Percentiles rank a stretch among this genome's conserved stretches.
phyloP scores from a whole-genome alignment of 2,797 vertebrate genomes.

The Enteromius argenteus region DNA sequence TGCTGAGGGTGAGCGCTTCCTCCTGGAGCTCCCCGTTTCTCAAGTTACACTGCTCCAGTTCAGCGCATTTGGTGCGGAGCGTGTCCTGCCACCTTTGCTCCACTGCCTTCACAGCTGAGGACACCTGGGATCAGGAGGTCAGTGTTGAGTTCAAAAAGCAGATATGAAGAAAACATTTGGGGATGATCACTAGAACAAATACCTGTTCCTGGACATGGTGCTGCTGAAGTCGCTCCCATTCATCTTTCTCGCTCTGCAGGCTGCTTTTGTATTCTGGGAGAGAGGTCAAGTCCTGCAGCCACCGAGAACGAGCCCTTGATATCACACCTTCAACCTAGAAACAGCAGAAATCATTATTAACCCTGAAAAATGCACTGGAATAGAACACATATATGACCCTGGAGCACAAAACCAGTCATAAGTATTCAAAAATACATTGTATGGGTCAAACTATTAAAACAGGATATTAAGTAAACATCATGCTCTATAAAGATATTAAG shows the following conservation, averaged over 20 bases:
- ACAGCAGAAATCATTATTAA: not conserved
- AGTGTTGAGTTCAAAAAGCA: not conserved
- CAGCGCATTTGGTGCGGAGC: conserved; percentile 70
- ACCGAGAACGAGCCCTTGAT: conserved; percentile 82
- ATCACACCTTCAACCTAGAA: conserved; percentile 88
- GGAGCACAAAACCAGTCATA: no score
- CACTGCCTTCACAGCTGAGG: conserved; percentile 72
- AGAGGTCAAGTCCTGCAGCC: conserved; percentile 87
- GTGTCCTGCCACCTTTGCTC: conserved; percentile 82
- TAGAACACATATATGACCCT: not conserved
- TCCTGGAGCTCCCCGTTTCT: conserved; percentile 80
- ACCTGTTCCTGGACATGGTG: conserved; percentile 78
- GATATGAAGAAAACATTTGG: not conserved
- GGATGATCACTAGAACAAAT: conserved; percentile 41
- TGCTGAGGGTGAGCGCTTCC: conserved; percentile 78
- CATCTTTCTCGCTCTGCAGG: conserved; percentile 80
- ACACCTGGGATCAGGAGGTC: conserved; percentile 65
- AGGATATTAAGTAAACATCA: no score
- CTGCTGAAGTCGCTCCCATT: conserved; percentile 84
- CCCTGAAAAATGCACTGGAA: not conserved
- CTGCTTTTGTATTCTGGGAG: conserved; percentile 85
- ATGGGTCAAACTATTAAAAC: no score
- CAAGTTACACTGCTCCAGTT: conserved; percentile 59
- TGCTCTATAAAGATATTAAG: no score
- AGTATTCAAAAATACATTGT: no score